Evolutionary conservation across 2,888 invertebrate genomes (phyloP), one percentile per base, ranked within the genome.

Genomic region (Steromphala cineraria): DNA sequence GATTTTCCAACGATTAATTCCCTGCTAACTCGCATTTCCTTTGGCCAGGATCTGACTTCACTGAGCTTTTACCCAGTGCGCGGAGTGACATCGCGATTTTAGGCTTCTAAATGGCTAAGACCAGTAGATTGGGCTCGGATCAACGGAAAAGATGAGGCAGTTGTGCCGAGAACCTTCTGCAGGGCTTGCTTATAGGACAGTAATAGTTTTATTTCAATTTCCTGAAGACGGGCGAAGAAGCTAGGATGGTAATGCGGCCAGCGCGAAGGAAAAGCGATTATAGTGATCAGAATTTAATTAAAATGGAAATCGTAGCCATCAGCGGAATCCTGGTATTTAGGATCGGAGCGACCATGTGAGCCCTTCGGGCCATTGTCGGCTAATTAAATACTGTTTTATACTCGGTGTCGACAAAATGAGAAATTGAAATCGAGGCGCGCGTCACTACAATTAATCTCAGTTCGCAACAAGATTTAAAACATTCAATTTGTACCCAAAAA

Each of bases 311-410:
- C 74, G 81, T 79, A 67, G 78, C 83, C 76, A 80, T 80, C 74
- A 76, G 55, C 55, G 21, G 28, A 53, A 75, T 52, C 81, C 75
- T 53, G 36, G 71, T 81, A 52, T 76, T 76, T 81, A 79, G 62
- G 52, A 53, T 56, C 52, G 53, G 67, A 55, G 46, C 75, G 56
- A 36, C 53, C 67, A 55, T 36, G 40, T 67, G 52, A 75, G 28
- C 67, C 76, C 53, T 24, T 52, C 36, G 55, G 74, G 81, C 80
- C 53, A 75, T 81, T 77, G 79, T 75, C 67, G 81, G 86, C 86
- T 83, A 86, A 86, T 86, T 86, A 85, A 85, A 86, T 86, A 86
- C 84, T 86, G 82, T 84, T 86, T 86, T 83, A 85, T 81, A 81
- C 80, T 78, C 80, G 79, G 75, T 83, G 83, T 82, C 84, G 81